Evolutionary conservation across 2,113 vertebrate species (phyloP).

Genomic region (Psittacara wagleri): DNA sequence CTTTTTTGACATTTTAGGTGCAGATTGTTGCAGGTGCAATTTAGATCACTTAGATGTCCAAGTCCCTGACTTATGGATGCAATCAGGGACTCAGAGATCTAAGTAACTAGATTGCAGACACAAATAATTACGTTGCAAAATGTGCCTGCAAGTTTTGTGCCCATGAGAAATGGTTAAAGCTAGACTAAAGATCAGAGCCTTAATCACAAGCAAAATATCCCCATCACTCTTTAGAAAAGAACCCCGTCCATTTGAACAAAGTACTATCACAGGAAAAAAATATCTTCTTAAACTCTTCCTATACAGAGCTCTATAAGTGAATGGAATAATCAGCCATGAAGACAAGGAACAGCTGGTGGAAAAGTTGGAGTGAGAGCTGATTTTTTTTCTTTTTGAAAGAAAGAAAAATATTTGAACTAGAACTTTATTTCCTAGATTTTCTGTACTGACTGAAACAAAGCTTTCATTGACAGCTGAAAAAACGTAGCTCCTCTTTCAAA

Average conservation of each 20-base stretch:
- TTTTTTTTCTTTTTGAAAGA: not conserved
- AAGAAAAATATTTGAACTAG: not conserved
- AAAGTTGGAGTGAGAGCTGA: not conserved
- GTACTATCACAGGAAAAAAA: not conserved
- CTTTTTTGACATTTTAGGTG: slow-evolving; percentile 57
- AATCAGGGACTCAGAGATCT: slow-evolving; percentile 46
- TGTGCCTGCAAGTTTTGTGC: slow-evolving; percentile 46
- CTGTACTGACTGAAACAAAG: not conserved
- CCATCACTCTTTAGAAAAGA: not conserved
- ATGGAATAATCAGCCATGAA: not conserved
- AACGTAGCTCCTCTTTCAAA: not conserved
- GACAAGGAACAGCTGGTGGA: not conserved
- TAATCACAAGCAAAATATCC: slow-evolving; percentile 26
- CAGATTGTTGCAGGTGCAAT: slow-evolving; percentile 60
- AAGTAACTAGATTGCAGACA: slow-evolving; percentile 58
- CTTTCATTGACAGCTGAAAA: not conserved
- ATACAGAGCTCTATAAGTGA: not conserved
- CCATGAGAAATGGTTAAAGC: slow-evolving; percentile 25
- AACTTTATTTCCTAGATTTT: not conserved
- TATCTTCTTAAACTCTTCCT: not conserved
- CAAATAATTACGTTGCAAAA: slow-evolving; percentile 54
- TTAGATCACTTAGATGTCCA: slow-evolving; percentile 60
- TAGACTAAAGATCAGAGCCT: slow-evolving; percentile 23
- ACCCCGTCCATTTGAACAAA: not conserved
- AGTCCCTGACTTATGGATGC: slow-evolving; percentile 58